Percentiles rank a stretch among this genome's conserved stretches.
These are phyloP conservation scores for Chironex yamaguchii DNA, from an alignment of 30 jellyfish, hydroid and myxozoan genomes.

Conservation along the genomic window DNA sequence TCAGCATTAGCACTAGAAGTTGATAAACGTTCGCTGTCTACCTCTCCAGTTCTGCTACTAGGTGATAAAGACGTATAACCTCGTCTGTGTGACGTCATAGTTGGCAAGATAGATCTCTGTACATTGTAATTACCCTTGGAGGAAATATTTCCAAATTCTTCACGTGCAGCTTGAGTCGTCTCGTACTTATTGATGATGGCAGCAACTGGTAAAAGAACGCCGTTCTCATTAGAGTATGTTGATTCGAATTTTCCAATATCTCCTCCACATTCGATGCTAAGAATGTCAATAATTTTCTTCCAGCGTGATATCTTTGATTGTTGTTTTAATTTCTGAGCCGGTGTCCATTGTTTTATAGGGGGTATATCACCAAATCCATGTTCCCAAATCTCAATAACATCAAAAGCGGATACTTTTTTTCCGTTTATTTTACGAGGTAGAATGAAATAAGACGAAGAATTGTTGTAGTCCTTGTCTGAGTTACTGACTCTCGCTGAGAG, in stretches of 20 bases:
- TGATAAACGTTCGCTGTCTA: not conserved
- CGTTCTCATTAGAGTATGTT: slow-evolving; percentile 71
- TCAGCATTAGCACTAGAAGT: not conserved
- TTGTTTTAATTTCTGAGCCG: slow-evolving; percentile 86
- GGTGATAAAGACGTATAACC: not conserved
- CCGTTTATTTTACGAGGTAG: slow-evolving; percentile 97
- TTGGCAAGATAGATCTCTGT: not conserved
- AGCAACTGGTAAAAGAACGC: slow-evolving; percentile 89
- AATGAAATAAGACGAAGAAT: slow-evolving; percentile 37
- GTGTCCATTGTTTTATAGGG: slow-evolving; percentile 89
- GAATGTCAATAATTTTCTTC: slow-evolving; percentile 93
- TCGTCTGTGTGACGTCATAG: not conserved
- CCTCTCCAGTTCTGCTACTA: not conserved
- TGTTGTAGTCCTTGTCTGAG: not conserved
- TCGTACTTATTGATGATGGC: slow-evolving; percentile 85
- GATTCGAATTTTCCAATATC: slow-evolving; percentile 72
- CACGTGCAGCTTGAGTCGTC: slow-evolving; percentile 34
- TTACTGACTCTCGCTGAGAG: not conserved
- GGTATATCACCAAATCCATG: slow-evolving; percentile 93
- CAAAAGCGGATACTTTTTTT: slow-evolving; percentile 91
- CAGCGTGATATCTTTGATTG: slow-evolving; percentile 96
- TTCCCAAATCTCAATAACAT: slow-evolving; percentile 92
- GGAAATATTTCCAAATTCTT: not conserved
- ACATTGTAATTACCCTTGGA: not conserved
- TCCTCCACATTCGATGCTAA: slow-evolving; percentile 78